Conservation (phyloP, 2,888 invertebrate genomes). For the Ochropacha duplaris region DNA sequence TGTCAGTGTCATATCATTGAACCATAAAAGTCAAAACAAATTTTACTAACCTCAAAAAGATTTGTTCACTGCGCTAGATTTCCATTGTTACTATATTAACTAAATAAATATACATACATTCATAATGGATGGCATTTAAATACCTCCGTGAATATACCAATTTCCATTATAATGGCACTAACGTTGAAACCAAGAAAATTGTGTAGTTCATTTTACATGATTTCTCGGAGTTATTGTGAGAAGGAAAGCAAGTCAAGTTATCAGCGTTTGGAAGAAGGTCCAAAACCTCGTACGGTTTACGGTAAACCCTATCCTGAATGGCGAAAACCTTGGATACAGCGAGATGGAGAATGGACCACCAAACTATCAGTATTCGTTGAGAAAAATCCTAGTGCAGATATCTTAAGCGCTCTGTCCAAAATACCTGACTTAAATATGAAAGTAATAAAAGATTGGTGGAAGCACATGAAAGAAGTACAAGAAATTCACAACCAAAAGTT, state of each 20-base stretch:
- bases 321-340: constrained; percentile 84
- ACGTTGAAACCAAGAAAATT: constrained; percentile 37
- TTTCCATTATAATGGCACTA: constrained; percentile 44
- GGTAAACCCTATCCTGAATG: constrained; percentile 81
- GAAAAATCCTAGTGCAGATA: constrained; percentile 64
- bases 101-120: no score
- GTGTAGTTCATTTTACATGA: constrained; percentile 33
- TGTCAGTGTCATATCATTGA: no score
- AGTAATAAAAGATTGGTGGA: constrained; percentile 83
- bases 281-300: constrained; percentile 50
- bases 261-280: constrained; percentile 63
- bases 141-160: background rate
- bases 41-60: background rate
- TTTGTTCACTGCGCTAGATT: no score
- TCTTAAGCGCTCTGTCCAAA: constrained; percentile 70
- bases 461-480: constrained; percentile 64
- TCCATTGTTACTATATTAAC: constrained; percentile 2
- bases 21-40: no score
- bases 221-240: constrained; percentile 57
- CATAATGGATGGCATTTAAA: no score
- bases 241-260: constrained; percentile 55
- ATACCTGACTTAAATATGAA: constrained; percentile 78
- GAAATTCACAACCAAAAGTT: constrained; percentile 84
- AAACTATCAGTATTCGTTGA: constrained; percentile 82
- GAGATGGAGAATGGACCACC: constrained; percentile 82